These are phyloP conservation scores for Zingel zingel DNA, from an alignment of 2,113 vertebrate genomes.

Conservation along the genomic window DNA sequence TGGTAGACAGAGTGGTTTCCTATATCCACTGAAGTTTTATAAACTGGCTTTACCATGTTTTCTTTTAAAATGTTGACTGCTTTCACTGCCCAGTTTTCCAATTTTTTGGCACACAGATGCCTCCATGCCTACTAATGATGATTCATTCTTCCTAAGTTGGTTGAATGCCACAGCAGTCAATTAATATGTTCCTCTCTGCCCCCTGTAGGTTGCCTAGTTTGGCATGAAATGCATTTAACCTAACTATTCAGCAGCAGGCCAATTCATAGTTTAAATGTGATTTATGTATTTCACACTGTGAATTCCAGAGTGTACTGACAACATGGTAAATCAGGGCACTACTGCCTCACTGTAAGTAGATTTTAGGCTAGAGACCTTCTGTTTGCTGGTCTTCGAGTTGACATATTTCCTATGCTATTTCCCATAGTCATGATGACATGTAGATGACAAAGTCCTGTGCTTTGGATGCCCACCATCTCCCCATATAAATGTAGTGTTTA, in stretches of 20 bases:
- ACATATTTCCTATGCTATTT: not conserved
- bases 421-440: not conserved
- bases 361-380: not conserved
- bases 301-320: not conserved
- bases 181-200: constrained; percentile 17
- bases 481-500: not conserved
- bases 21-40: not conserved
- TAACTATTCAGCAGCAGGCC: constrained; percentile 8
- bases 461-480: not conserved
- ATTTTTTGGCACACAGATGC: constrained; percentile 9
- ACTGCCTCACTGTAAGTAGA: not conserved
- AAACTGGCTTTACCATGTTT: not conserved
- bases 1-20: not conserved
- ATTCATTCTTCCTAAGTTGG: constrained; percentile 18
- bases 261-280: constrained; percentile 24
- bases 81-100: not conserved
- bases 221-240: constrained; percentile 16
- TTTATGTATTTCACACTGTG: constrained; percentile 3
- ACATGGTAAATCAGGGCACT: not conserved
- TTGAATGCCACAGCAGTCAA: constrained; percentile 27
- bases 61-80: not conserved
- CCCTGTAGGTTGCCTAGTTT: constrained; percentile 21
- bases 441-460: not conserved
- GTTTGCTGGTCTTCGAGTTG: not conserved
- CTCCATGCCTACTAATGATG: constrained; percentile 16